Conservation (phyloP, 2,797 vertebrate species). For the Bradypodion pumilum region DNA sequence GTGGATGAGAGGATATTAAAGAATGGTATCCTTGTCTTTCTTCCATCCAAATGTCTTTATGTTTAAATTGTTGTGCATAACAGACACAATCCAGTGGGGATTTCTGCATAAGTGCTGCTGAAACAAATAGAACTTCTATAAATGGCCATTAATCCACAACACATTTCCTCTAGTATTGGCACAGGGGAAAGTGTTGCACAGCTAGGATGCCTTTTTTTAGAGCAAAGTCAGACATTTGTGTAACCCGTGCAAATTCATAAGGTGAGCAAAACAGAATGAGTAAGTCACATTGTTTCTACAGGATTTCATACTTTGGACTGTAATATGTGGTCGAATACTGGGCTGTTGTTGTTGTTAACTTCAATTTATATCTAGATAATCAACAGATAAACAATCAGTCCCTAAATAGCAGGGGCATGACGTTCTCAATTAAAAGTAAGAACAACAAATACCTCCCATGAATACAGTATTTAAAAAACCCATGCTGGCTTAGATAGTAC, state of each 20-base stretch:
- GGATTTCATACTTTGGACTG: background rate
- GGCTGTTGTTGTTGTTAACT: too few species aligned
- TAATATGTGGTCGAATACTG: background rate
- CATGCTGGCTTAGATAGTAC: background rate
- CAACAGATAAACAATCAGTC: background rate
- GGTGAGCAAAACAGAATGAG: background rate
- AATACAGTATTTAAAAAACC: background rate
- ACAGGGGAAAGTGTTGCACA: background rate
- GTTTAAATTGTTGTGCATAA: background rate
- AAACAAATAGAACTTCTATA: background rate
- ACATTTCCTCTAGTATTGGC: background rate
- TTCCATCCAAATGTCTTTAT: background rate
- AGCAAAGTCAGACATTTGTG: background rate
- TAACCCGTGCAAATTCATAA: background rate
- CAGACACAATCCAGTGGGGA: background rate
- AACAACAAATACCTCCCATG: too few species aligned
- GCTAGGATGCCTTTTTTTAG: background rate
- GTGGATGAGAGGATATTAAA: background rate
- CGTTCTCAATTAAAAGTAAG: background rate
- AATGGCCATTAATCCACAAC: background rate
- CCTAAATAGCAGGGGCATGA: background rate
- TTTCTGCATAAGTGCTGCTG: background rate
- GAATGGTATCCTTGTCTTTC: background rate
- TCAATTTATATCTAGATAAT: too few species aligned
- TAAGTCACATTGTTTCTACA: background rate